Evolutionary conservation across 2,888 invertebrate species (phyloP), one percentile per base, ranked within the genome.

Genomic region (Vesta saturnalis): DNA sequence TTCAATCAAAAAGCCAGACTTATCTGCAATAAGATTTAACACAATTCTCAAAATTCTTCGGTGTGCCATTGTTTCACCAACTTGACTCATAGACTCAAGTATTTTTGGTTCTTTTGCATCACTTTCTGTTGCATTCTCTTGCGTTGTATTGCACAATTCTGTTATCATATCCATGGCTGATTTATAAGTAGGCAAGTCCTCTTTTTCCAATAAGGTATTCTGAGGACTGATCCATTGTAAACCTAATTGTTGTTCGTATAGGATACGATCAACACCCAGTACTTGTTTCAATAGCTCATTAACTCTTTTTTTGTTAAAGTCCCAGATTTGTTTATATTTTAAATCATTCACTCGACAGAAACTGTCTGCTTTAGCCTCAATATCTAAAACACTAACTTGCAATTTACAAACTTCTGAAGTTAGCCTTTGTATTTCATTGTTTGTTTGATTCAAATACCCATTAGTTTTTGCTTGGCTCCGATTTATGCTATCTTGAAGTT

Each of bases 1-100:
- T 81, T 94, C 94, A 0, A 94, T 87, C 22, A 94, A 82, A 82
- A 94, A 94, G 5, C 91, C 92, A 0, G 91, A 89, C 68, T 90
- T 90, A 76, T 92, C 90, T 0, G 92, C 88, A 35, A 94, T 87
- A 65, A 89, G 85, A 65, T 87, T 86, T 16, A 93, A 82, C 71
- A 94, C 88, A 72, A 89, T 89, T 35, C 87, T 87, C 61, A 92
- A 81, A 77, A 89, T 73, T 49, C 80, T 67, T 14, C 70, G 55
- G 35, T 71, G 74, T 19, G 63, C 60, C 12, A 55, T 35, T 8
- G 69, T 74, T 54, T 74, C 71, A 1, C 35, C 69, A 18, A 21
- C 30, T n/a, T n/a, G n/a, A n/a, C n/a, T n/a, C n/a, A n/a, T n/a
- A n/a, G n/a, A n/a, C n/a, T n/a, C n/a, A n/a, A n/a, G n/a, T n/a